phyloP scores from a whole-genome alignment of 2,888 invertebrate species.

The Hirtodrosophila confusa region DNA sequence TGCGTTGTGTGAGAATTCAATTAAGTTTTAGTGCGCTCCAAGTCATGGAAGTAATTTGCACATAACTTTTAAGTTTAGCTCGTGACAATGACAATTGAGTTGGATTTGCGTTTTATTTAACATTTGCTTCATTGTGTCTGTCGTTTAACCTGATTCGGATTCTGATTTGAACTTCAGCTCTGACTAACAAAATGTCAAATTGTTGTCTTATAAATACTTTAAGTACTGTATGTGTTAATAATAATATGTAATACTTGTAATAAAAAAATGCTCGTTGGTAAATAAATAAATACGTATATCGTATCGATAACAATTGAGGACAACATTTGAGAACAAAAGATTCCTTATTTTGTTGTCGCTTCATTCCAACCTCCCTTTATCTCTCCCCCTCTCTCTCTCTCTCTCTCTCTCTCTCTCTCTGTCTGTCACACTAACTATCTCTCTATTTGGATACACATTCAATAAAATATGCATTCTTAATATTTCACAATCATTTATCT shows the following conservation, averaged over 20 bases:
- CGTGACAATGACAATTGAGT: slow-evolving; percentile 26
- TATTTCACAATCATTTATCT: slow-evolving; percentile 57
- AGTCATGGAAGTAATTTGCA: slow-evolving; percentile 14
- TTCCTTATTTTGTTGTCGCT: slow-evolving; percentile 70
- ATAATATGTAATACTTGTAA: slow-evolving; percentile 37
- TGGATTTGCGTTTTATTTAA: slow-evolving; percentile 35
- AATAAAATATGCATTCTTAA: slow-evolving; percentile 71
- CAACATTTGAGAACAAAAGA: slow-evolving; percentile 77
- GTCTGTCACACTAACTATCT: neutral
- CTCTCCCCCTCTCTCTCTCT: neutral
- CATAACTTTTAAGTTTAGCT: slow-evolving; percentile 24
- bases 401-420: slow-evolving; percentile 3
- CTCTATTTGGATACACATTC: slow-evolving; percentile 61
- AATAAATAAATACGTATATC: slow-evolving; percentile 71
- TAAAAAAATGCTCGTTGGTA: slow-evolving; percentile 60
- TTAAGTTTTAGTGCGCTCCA: slow-evolving; percentile 1
- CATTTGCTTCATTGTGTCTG: slow-evolving; percentile 44
- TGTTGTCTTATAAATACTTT: slow-evolving; percentile 33
- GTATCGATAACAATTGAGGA: slow-evolving; percentile 69
- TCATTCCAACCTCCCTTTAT: slow-evolving; percentile 33
- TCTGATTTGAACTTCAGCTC: slow-evolving; percentile 64
- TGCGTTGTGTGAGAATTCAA: slow-evolving; percentile 5
- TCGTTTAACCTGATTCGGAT: slow-evolving; percentile 61
- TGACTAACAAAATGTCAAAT: slow-evolving; percentile 27
- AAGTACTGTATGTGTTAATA: slow-evolving; percentile 16